These are phyloP conservation scores for Antennarius striatus DNA, from an alignment of 2,113 vertebrate species.

Conservation along the genomic window DNA sequence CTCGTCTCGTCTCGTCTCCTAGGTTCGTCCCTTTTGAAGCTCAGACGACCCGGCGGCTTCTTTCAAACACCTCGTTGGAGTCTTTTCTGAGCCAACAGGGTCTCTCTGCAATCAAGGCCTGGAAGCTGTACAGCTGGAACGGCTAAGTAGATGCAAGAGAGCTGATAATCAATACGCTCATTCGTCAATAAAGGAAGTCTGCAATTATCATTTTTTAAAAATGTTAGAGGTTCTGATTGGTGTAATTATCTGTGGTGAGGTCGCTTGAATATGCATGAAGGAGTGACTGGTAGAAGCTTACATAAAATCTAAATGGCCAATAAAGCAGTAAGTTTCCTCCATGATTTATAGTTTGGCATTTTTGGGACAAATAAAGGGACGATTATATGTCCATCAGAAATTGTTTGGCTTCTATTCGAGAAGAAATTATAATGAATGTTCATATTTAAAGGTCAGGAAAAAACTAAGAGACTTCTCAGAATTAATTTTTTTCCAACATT, in stretches of 20 bases:
- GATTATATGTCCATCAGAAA: no score
- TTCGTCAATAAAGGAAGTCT: slow-evolving; percentile 45
- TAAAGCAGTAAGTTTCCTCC: no score
- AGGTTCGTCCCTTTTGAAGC: slow-evolving; percentile 2
- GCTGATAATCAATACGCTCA: slow-evolving; percentile 57
- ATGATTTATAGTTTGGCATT: no score
- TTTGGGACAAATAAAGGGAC: no score
- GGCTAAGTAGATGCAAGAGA: slow-evolving; percentile 55
- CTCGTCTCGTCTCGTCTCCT: background rate
- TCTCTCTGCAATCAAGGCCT: slow-evolving; percentile 46
- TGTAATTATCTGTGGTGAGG: slow-evolving; percentile 28
- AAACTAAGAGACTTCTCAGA: no score
- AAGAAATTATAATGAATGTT: no score
- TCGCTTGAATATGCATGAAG: slow-evolving; percentile 6
- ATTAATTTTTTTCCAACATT: no score
- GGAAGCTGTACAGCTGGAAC: slow-evolving; percentile 27
- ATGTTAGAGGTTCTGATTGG: slow-evolving; percentile 50
- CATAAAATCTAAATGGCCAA: no score
- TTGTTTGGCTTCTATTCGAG: no score
- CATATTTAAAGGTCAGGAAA: no score
- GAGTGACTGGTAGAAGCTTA: no score
- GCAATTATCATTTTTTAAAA: slow-evolving; percentile 65
- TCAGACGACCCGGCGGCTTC: slow-evolving; percentile 13
- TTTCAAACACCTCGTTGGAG: slow-evolving; percentile 28
- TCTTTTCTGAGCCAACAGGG: slow-evolving; percentile 37